Conservation (phyloP, 2,888 invertebrate species). For the Stenodema calcarata region DNA sequence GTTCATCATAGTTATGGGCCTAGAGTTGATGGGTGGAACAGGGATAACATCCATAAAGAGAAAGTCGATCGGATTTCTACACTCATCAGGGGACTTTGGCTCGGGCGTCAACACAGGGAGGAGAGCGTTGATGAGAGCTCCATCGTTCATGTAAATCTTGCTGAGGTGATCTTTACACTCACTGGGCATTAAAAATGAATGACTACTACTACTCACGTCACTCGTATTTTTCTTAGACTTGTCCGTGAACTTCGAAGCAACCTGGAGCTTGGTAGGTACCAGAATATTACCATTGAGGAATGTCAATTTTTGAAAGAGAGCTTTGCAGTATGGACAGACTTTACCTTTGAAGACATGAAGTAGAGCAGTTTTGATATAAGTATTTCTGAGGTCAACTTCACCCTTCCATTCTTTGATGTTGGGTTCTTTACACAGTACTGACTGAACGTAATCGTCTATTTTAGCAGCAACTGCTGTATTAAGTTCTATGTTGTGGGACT, state of each 20-base stretch:
- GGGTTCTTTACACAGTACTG: background rate
- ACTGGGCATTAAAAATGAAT: slow-evolving; percentile 68
- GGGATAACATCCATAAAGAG: slow-evolving; percentile 86
- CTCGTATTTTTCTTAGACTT: slow-evolving; percentile 42
- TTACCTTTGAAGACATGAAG: slow-evolving; percentile 49
- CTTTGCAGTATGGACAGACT: slow-evolving; percentile 53
- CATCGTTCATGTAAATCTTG: slow-evolving; percentile 75
- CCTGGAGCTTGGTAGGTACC: slow-evolving; percentile 63
- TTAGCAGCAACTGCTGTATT: background rate
- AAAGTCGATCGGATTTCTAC: slow-evolving; percentile 74
- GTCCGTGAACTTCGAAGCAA: slow-evolving; percentile 56
- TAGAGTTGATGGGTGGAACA: slow-evolving; percentile 84
- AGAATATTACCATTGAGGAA: slow-evolving; percentile 66
- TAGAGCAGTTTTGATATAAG: slow-evolving; percentile 45
- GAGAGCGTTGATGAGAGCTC: slow-evolving; percentile 72
- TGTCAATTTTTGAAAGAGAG: slow-evolving; percentile 49
- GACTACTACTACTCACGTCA: slow-evolving; percentile 58
- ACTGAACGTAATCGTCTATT: slow-evolving; percentile 5
- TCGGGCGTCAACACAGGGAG: slow-evolving; percentile 69
- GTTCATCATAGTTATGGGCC: slow-evolving; percentile 73
- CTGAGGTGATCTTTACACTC: slow-evolving; percentile 72
- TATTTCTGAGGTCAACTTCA: slow-evolving; percentile 47
- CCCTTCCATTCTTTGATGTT: slow-evolving; percentile 46
- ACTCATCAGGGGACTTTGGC: slow-evolving; percentile 59
- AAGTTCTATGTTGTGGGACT: background rate